A percentile compares a stretch with the other conserved stretches of the same genome.
phyloP scores from a whole-genome alignment of 2,888 invertebrate genomes.

The Erebia epiphron region DNA sequence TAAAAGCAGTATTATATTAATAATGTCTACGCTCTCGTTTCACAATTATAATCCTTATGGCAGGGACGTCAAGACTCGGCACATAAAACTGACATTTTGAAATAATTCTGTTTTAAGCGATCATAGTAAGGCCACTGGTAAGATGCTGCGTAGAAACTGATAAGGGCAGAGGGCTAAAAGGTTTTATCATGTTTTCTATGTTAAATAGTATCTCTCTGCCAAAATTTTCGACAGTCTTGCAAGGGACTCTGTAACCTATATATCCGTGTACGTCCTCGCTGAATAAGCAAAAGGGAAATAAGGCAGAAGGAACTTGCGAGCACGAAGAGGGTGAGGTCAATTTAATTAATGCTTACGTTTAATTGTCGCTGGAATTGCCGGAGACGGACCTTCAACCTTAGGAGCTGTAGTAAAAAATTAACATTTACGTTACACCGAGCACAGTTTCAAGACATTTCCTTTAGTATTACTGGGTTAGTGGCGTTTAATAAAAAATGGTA shows the following conservation, averaged over 20 bases:
- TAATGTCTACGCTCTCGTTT: too few relatives aligned
- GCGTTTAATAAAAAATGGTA: not conserved
- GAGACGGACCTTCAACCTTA: constrained; percentile 56
- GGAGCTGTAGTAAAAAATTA: constrained; percentile 21
- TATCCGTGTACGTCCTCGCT: constrained; percentile 50
- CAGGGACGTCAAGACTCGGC: too few relatives aligned
- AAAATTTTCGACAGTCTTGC: constrained; percentile 11
- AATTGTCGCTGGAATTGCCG: constrained; percentile 73
- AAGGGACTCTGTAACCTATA: constrained; percentile 3
- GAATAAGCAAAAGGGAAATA: constrained; percentile 81
- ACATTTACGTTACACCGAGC: not conserved
- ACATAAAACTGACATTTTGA: too few relatives aligned
- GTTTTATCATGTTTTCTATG: too few relatives aligned
- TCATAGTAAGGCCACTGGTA: too few relatives aligned
- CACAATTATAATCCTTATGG: too few relatives aligned
- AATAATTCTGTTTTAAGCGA: too few relatives aligned
- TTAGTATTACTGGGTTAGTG: not conserved
- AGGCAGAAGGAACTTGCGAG: constrained; percentile 57
- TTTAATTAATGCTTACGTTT: constrained; percentile 81
- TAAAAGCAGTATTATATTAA: too few relatives aligned
- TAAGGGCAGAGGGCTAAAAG: too few relatives aligned
- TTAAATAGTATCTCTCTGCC: too few relatives aligned
- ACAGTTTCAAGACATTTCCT: constrained; percentile 1
- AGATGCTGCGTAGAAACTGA: too few relatives aligned
- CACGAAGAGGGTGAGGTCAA: constrained; percentile 58